Evolutionary conservation across 2,888 invertebrate species (phyloP), one percentile per base, ranked within the genome.

Genomic region (Prosapia bicincta): DNA sequence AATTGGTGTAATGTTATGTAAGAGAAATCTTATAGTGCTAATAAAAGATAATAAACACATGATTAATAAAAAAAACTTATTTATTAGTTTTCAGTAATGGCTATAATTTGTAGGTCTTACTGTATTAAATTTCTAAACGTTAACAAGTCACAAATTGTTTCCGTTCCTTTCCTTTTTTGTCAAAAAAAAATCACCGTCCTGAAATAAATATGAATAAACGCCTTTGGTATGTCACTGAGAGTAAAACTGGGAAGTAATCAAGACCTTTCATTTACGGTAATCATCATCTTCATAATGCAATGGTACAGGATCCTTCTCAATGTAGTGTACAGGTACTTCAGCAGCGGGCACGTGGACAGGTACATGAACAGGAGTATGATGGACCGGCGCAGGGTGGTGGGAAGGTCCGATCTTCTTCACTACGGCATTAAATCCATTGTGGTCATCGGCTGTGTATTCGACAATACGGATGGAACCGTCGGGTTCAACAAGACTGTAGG

Each of bases 381-480:
- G 73, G 23, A 38, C 25, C 25, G 72, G 72, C 0, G 66, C 25
- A 38, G 72, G 72, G 67, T 80, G 79, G 23, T 76, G 74, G 9
- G 77, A 78, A 1, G 79, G 80, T 0, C 79, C 80, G 26, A 78
- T 78, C 71, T 79, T 80, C 75, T 79, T 80, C 69, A 82, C 81
- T 66, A 80, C 79, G n/a, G n/a, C n/a, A n/a, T n/a, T n/a, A n/a
- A n/a, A n/a, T n/a, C n/a, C n/a, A n/a, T n/a, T n/a, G n/a, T n/a
- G n/a, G n/a, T n/a, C n/a, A n/a, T n/a, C n/a, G n/a, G n/a, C n/a
- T n/a, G n/a, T n/a, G n/a, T n/a, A 82, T 66, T 82, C 81, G 28
- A 82, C 82, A 7, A 80, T 76, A n/a, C 81, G 75, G 68, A 79
- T 73, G 43, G 79, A 76, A 23, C 81, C 81, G 76, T 81, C 81